Base-by-base conservation (phyloP, 2,113 vertebrate species). In the Tympanuchus pallidicinctus region DNA sequence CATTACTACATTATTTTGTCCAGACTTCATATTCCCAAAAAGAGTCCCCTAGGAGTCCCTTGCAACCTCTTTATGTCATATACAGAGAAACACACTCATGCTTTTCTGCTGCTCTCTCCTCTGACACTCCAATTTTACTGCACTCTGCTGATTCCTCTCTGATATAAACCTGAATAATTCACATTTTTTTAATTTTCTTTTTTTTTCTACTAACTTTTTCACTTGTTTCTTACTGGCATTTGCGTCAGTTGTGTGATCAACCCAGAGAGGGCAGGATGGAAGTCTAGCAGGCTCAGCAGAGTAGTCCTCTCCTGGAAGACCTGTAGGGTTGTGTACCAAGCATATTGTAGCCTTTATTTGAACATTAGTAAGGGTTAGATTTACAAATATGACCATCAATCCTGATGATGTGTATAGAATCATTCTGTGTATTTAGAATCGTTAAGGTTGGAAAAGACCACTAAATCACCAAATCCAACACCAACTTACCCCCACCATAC, bases 311-410 rank as follows among this genome's bases (percentile, higher is more conserved):
- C 65, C 47, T 54, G 22, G 22, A 50, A 70, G 61, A 54, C 27
- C 13, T 30, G 11, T 19, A 7, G 15, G 42, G 9, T 12, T 4
- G 3, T 22, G 5, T 6, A 27, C 24, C 3, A 0, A 27, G 15
- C 4, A 0, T 30, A 56, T 36, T n/a, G 73, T 66, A 16, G 25
- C 65, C 54, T 66, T 76, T 34, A 40, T 6, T 1, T 17, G 8
- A 64, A 40, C 13, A 8, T 13, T n/a, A 1, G 8, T 81, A 65
- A 90, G 57, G 43, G 18, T 40, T 86, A 56, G 82, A 73, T 60
- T 28, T 61, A 30, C n/a, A 57, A 21, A 36, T 1, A n/a, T 17
- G 40, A 36, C 14, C 28, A 45, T 61, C 25, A 42, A 13, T 19
- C 25, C 6, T 12, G 20, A 17, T 42, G 10, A 27, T 27, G 4